Percentiles rank a stretch among this genome's conserved stretches.
phyloP scores from a whole-genome alignment of 2,888 invertebrate genomes.

The Alcis repandata region DNA sequence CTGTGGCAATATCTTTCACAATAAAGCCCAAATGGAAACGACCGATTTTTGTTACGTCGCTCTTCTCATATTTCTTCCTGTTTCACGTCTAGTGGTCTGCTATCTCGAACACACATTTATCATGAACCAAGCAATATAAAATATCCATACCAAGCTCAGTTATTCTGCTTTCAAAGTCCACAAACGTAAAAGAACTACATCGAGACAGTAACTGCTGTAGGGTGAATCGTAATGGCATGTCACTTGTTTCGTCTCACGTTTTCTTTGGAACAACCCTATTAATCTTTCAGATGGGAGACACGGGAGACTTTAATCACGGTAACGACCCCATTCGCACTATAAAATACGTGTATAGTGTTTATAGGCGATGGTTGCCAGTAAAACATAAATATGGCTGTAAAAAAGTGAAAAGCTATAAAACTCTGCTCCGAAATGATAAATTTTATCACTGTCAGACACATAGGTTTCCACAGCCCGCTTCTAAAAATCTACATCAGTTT shows the following conservation, averaged over 20 bases:
- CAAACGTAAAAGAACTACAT: conserved; percentile 1
- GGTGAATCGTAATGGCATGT: conserved; percentile 34
- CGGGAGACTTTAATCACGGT: conserved; percentile 26
- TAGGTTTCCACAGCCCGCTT: background rate
- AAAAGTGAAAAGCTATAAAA: conserved; percentile 17
- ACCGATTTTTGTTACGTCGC: background rate
- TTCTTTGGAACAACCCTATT: conserved; percentile 33
- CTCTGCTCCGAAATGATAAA: conserved; percentile 11
- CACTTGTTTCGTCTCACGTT: conserved; percentile 35
- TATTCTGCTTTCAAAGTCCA: conserved; percentile 4
- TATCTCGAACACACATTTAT: background rate
- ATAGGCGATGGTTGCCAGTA: conserved; percentile 9
- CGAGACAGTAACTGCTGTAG: conserved; percentile 10
- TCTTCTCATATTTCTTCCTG: background rate
- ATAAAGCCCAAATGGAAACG: background rate
- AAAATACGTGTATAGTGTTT: conserved; percentile 19
- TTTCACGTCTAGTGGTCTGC: background rate
- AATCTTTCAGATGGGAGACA: conserved; percentile 32
- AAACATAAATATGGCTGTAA: conserved; percentile 28
- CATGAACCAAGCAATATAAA: background rate
- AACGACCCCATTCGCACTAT: conserved; percentile 18
- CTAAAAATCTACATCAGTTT: background rate
- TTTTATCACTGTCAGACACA: background rate
- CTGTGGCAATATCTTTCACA: background rate
- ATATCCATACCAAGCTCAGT: background rate